Evolutionary conservation across 2,113 vertebrate species (phyloP).

Genomic region (Scatophagus argus): DNA sequence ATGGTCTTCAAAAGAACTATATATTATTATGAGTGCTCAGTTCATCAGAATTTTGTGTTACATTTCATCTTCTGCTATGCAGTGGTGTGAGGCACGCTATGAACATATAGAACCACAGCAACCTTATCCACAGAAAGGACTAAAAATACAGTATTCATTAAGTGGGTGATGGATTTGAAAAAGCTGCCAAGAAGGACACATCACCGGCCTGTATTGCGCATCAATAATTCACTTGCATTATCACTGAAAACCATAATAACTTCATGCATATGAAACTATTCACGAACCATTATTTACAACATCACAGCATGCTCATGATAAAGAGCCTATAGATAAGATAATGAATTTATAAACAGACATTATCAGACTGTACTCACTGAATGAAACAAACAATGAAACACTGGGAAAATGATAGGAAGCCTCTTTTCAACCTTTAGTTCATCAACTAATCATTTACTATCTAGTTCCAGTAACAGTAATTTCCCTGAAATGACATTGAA

Average conservation of each 20-base stretch:
- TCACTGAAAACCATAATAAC: slow-evolving; percentile 15
- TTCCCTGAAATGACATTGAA: slow-evolving; percentile 28
- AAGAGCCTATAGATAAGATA: slow-evolving; percentile 2
- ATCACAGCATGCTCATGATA: slow-evolving; percentile 20
- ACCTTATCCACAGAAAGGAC: background rate
- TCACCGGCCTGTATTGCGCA: background rate
- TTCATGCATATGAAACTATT: slow-evolving; percentile 1
- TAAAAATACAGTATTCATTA: slow-evolving; percentile 14
- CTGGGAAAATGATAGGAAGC: background rate
- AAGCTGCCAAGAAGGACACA: slow-evolving; percentile 20
- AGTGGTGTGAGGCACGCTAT: background rate
- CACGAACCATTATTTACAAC: slow-evolving; percentile 2
- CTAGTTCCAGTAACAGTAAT: slow-evolving; percentile 2
- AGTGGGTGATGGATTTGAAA: slow-evolving; percentile 10
- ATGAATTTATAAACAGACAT: background rate
- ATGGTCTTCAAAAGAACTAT: too few relatives aligned
- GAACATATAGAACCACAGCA: slow-evolving; percentile 1
- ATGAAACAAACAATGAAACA: too few relatives aligned
- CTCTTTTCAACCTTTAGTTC: slow-evolving; percentile 18
- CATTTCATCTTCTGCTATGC: background rate
- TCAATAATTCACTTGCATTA: slow-evolving; percentile 21
- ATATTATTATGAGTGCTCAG: too few relatives aligned
- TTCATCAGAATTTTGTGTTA: too few relatives aligned
- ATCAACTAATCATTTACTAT: slow-evolving; percentile 22
- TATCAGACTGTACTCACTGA: background rate